phyloP scores from a whole-genome alignment of 2,888 invertebrate genomes.

The Drosophila basisetae region DNA sequence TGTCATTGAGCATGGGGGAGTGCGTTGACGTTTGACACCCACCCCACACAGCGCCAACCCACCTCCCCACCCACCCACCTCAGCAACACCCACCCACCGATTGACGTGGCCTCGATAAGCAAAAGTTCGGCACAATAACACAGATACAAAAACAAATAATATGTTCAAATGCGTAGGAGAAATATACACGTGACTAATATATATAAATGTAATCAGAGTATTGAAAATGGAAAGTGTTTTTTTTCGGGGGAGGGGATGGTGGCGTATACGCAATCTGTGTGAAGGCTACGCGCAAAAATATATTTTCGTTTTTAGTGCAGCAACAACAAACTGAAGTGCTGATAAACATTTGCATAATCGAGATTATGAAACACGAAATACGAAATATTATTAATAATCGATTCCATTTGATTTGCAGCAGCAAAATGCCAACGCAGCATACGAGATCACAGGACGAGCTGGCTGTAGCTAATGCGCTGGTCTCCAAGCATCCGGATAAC shows the following conservation, averaged over 20 bases:
- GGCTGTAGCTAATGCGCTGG: conserved; percentile 51
- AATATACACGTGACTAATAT: conserved; percentile 65
- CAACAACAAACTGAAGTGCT: conserved; percentile 7
- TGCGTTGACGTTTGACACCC: conserved; percentile 67
- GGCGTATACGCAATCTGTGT: conserved; percentile 68
- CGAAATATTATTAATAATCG: conserved; percentile 18
- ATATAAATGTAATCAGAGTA: conserved; percentile 7
- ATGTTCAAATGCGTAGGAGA: conserved; percentile 17
- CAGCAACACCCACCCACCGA: conserved; percentile 18
- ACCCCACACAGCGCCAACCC: conserved; percentile 24
- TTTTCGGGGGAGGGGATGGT: conserved; percentile 19
- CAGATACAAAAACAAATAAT: conserved; percentile 27
- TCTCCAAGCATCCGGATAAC: conserved; percentile 71
- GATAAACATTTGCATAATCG: conserved; percentile 41
- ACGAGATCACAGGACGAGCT: conserved; percentile 64
- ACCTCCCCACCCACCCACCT: conserved; percentile 24
- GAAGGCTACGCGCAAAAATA: conserved; percentile 42
- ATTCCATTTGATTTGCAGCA: conserved; percentile 30
- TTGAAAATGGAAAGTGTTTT: conserved; percentile 52
- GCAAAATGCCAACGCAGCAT: conserved; percentile 63
- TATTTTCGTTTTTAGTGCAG: neutral
- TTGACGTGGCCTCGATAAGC: conserved; percentile 72
- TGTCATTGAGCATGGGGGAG: conserved; percentile 30
- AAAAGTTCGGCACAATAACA: conserved; percentile 48
- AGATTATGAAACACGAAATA: conserved; percentile 5